Percentiles rank a stretch among this genome's conserved stretches.
phyloP scores from a whole-genome alignment of 2,888 invertebrate genomes.

The Coremacera marginata region DNA sequence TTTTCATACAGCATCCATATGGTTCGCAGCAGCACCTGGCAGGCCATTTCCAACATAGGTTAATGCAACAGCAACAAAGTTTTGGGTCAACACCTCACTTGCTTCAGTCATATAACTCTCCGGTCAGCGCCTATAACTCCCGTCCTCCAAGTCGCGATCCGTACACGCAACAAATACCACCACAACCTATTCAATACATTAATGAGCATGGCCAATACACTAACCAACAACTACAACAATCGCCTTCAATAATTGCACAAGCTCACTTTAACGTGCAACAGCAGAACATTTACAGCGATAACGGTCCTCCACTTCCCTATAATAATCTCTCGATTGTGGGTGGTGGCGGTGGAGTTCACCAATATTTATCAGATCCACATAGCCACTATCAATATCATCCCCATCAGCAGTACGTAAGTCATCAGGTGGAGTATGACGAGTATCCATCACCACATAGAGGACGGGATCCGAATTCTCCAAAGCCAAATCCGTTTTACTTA shows the following conservation, averaged over 20 bases:
- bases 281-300: constrained; percentile 68
- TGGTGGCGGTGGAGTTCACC: constrained; percentile 16
- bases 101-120: constrained; percentile 63
- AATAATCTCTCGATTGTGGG: constrained; percentile 55
- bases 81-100: constrained; percentile 69
- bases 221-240: constrained; percentile 66
- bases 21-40: constrained; percentile 72
- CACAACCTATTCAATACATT: constrained; percentile 69
- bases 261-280: constrained; percentile 52
- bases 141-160: constrained; percentile 69
- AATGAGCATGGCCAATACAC: constrained; percentile 68
- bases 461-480: constrained; percentile 60
- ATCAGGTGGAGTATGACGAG: constrained; percentile 72
- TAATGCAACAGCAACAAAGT: constrained; percentile 60
- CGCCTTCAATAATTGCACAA: constrained; percentile 43
- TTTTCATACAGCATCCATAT: constrained; percentile 69
- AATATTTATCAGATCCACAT: constrained; percentile 7
- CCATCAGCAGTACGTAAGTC: constrained; percentile 63
- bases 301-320: constrained; percentile 60
- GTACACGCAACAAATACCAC: constrained; percentile 61
- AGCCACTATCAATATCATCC: constrained; percentile 44
- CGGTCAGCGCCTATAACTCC: constrained; percentile 63
- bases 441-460: constrained; percentile 59
- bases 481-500: constrained; percentile 79
- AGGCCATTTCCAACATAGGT: constrained; percentile 67